Evolutionary conservation across 2,797 vertebrate genomes (phyloP), one percentile per base, ranked within the genome.

Genomic region (Bradypodion pumilum): DNA sequence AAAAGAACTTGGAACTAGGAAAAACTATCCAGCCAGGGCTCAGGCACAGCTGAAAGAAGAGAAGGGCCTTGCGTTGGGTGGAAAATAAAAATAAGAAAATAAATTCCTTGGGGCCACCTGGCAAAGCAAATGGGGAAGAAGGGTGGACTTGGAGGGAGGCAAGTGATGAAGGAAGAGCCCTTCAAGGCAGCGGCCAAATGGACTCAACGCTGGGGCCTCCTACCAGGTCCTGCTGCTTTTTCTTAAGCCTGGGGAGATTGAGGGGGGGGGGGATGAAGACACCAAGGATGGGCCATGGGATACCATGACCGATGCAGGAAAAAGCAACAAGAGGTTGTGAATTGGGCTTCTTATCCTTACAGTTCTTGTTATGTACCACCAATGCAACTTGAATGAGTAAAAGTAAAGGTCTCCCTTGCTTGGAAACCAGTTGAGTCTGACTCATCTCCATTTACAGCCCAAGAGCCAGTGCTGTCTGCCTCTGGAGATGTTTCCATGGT

Each of bases 91-190:
- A 42, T 25, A 15, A 0, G n/a, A 23, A 37, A 66, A 52, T 86
- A 75, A 90, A 92, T 93, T 92, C 90, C 92, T 73, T 12, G 73
- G 90, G 86, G 84, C 89, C 92, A 94, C 93, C 92, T 92, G 94
- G 92, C 60, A 82, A 91, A 87, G 84, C 0, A 0, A 89, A 84
- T 59, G 78, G 85, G 83, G n/a, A n/a, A 62, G 87, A 81, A 0
- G 29, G 81, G 79, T 76, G 81, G 0, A 0, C 79, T 86, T 0
- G 0, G 0, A 27, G 0, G 0, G 87, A 84, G 80, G 88, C 86
- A 78, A 80, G 92, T 87, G 94, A 92, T 92, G 94, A 94, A 59
- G 76, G 94, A 93, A 90, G 80, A 88, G 77, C 91, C 92, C 92
- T 88, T 94, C 92, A 89, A 93, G 90, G 92, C 85, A 78, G 29